These are phyloP conservation scores for Altica lythri DNA, from an alignment of 2,888 invertebrate species.

Conservation along the genomic window DNA sequence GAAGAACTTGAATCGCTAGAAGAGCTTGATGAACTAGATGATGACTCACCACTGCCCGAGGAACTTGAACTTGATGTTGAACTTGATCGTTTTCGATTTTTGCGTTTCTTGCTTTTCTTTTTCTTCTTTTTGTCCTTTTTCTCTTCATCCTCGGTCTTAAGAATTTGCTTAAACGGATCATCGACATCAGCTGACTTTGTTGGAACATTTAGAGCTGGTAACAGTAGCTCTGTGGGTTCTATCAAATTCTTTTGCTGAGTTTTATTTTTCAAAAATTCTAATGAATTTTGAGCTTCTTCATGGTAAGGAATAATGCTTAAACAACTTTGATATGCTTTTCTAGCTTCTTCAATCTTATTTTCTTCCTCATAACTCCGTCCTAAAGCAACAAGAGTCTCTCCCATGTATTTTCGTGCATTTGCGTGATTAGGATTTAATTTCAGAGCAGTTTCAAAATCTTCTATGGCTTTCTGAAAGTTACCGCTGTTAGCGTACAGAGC, in stretches of 20 bases:
- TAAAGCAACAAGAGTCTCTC: constrained; percentile 87
- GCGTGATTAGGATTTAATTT: constrained; percentile 87
- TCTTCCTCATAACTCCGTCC: constrained; percentile 89
- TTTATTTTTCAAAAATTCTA: constrained; percentile 80
- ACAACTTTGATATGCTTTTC: constrained; percentile 84
- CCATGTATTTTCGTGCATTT: constrained; percentile 92
- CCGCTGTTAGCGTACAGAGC: constrained; percentile 93
- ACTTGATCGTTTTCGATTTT: constrained; percentile 64
- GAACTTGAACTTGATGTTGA: constrained; percentile 57
- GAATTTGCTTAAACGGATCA: constrained; percentile 67
- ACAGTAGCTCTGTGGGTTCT: constrained; percentile 65
- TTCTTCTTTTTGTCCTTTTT: constrained; percentile 70
- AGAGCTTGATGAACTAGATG: constrained; percentile 60
- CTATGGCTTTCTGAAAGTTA: constrained; percentile 90
- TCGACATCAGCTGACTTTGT: constrained; percentile 62
- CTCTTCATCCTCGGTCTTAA: constrained; percentile 62
- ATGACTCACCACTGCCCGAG: constrained; percentile 63
- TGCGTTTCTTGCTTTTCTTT: constrained; percentile 67
- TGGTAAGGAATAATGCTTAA: constrained; percentile 83
- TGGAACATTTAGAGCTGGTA: constrained; percentile 65
- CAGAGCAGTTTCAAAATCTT: constrained; percentile 91
- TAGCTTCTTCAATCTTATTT: constrained; percentile 81
- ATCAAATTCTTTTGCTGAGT: constrained; percentile 64
- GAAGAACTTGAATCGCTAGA: constrained; percentile 68
- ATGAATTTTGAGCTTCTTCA: constrained; percentile 83